These are phyloP conservation scores for Cherax quadricarinatus DNA, from an alignment of 1,140 invertebrate species.

Conservation along the genomic window DNA sequence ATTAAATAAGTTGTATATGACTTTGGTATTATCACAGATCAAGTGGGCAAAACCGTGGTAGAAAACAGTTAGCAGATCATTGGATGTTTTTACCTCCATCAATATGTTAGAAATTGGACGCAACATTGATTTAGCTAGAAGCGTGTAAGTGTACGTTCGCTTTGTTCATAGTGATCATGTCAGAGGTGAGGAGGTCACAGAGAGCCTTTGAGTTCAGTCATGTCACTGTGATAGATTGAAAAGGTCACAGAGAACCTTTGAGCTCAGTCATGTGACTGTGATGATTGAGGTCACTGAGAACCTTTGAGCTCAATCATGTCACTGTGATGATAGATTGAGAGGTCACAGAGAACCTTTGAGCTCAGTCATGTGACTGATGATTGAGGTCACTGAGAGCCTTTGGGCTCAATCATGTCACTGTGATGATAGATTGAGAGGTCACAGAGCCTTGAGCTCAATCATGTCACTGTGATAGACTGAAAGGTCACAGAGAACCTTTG, in stretches of 20 bases:
- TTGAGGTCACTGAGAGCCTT: too few relatives aligned
- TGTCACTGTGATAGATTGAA: too few relatives aligned
- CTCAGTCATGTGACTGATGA: too few relatives aligned
- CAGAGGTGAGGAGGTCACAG: not conserved
- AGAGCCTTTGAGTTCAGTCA: not conserved
- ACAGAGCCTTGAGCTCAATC: not conserved
- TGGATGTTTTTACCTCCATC: slow-evolving; percentile 17
- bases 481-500: not conserved
- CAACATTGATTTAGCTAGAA: slow-evolving; percentile 43
- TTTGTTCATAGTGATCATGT: slow-evolving; percentile 29
- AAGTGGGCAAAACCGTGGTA: slow-evolving; percentile 47
- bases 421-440: too few relatives aligned
- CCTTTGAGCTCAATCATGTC: too few relatives aligned
- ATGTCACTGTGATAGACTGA: too few relatives aligned
- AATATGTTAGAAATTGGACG: slow-evolving; percentile 34
- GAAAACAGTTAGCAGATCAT: slow-evolving; percentile 17
- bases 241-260: too few relatives aligned
- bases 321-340: too few relatives aligned
- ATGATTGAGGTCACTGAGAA: too few relatives aligned
- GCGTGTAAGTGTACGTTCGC: slow-evolving; percentile 29
- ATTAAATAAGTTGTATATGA: slow-evolving; percentile 69
- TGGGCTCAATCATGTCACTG: too few relatives aligned
- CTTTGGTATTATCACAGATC: slow-evolving; percentile 69
- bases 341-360: too few relatives aligned
- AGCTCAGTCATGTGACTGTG: too few relatives aligned